Evolutionary conservation across 1,140 invertebrate genomes (phyloP).

Genomic region (Zaprionus capensis): DNA sequence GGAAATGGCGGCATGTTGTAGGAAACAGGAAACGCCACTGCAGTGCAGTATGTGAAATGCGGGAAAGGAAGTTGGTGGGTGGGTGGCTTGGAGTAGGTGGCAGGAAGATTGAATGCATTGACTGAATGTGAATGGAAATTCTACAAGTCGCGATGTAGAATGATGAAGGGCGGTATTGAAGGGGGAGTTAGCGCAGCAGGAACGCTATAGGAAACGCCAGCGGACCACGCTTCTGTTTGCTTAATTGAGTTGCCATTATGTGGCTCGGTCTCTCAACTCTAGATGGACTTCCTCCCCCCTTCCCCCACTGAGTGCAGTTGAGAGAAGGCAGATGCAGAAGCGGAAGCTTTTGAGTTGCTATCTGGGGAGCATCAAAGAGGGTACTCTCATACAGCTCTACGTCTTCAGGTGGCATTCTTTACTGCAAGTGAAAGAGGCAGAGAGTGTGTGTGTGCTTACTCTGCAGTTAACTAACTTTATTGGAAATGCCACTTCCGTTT

Average conservation of each 20-base stretch:
- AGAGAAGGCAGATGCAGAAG: slow-evolving; percentile 34
- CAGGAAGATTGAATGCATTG: slow-evolving; percentile 46
- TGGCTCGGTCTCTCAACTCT: slow-evolving; percentile 14
- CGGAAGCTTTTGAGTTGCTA: background rate
- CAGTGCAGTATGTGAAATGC: slow-evolving; percentile 30
- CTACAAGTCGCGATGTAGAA: slow-evolving; percentile 19
- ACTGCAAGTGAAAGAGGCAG: background rate
- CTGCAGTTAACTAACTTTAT: slow-evolving; percentile 29
- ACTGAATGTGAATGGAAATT: slow-evolving; percentile 66
- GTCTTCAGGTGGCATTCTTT: slow-evolving; percentile 19
- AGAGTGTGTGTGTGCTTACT: background rate
- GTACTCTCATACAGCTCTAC: background rate
- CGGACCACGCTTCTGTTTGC: slow-evolving; percentile 65
- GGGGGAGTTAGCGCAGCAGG: background rate
- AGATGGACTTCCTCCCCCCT: no score
- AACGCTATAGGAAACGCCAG: slow-evolving; percentile 50
- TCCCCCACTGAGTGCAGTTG: background rate
- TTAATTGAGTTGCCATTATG: slow-evolving; percentile 78
- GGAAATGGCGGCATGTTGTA: slow-evolving; percentile 69
- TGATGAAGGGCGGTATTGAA: no score
- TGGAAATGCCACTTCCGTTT: slow-evolving; percentile 13
- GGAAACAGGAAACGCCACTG: slow-evolving; percentile 71
- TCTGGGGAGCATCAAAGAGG: background rate
- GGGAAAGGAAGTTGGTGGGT: background rate
- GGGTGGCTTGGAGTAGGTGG: background rate